Conservation (phyloP, 2,888 invertebrate genomes). For the Chromoteleia sp. region DNA sequence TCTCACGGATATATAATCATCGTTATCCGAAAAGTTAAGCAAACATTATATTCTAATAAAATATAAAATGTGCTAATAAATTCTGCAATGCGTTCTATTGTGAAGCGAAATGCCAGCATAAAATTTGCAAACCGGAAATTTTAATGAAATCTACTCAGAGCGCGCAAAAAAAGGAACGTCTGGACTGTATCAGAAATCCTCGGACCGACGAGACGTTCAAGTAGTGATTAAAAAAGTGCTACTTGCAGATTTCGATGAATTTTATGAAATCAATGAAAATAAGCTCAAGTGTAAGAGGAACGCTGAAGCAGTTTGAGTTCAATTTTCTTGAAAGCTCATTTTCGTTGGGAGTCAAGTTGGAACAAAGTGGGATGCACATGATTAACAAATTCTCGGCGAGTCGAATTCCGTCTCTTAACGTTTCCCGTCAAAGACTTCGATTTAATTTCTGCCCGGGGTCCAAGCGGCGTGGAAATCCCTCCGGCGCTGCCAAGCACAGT, state of each 20-base stretch:
- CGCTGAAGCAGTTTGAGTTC: conserved; percentile 34
- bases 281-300: conserved; percentile 36
- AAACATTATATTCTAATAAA: neutral
- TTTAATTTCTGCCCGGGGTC: conserved; percentile 81
- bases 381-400: conserved; percentile 75
- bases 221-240: conserved; percentile 49
- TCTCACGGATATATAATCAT: neutral
- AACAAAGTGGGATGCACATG: conserved; percentile 66
- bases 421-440: conserved; percentile 80
- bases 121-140: conserved; percentile 3
- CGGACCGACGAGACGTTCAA: conserved; percentile 15
- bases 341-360: conserved; percentile 50
- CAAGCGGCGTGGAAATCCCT: conserved; percentile 73
- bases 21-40: neutral
- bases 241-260: conserved; percentile 35
- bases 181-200: conserved; percentile 10
- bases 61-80: neutral
- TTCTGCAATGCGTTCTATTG: neutral
- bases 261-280: conserved; percentile 45
- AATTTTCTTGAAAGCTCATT: conserved; percentile 63
- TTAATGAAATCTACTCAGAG: conserved; percentile 12
- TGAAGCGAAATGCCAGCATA: neutral
- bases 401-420: conserved; percentile 71
- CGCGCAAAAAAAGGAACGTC: neutral
- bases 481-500: conserved; percentile 69